A percentile compares a stretch with the other conserved stretches of the same genome.
phyloP scores from a whole-genome alignment of 2,888 invertebrate genomes.

The Camptogramma bilineatum region DNA sequence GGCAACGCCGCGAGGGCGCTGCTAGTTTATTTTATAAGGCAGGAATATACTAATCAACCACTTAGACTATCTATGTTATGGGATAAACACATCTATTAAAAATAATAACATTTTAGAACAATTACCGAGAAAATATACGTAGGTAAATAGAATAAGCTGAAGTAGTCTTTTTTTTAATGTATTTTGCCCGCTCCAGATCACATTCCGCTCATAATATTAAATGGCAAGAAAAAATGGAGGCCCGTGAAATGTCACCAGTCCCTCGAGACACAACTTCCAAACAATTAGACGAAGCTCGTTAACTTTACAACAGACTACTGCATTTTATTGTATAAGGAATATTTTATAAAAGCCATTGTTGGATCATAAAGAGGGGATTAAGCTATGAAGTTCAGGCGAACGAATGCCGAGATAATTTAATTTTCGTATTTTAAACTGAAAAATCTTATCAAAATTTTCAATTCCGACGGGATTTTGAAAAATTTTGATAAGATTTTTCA shows the following conservation, averaged over 20 bases:
- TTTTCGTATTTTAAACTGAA: too few relatives aligned
- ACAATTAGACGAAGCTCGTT: slow-evolving; percentile 82
- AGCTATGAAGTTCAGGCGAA: slow-evolving; percentile 11
- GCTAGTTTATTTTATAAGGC: too few relatives aligned
- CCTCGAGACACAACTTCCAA: slow-evolving; percentile 69
- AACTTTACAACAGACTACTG: slow-evolving; percentile 66
- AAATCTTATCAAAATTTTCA: too few relatives aligned
- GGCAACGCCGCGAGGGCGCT: too few relatives aligned
- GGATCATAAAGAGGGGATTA: slow-evolving; percentile 21
- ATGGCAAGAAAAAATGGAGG: slow-evolving; percentile 45
- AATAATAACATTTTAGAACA: too few relatives aligned
- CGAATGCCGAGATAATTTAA: neutral
- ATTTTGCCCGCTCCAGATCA: slow-evolving; percentile 4
- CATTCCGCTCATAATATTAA: slow-evolving; percentile 53
- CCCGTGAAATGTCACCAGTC: slow-evolving; percentile 33
- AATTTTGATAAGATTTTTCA: too few relatives aligned
- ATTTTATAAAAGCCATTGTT: slow-evolving; percentile 41
- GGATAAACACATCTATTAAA: too few relatives aligned
- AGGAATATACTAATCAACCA: too few relatives aligned
- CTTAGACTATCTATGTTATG: too few relatives aligned
- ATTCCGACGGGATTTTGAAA: too few relatives aligned
- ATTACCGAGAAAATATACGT: too few relatives aligned
- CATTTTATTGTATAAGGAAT: slow-evolving; percentile 63
- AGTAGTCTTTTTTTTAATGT: neutral
- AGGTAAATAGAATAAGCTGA: neutral